Base-by-base conservation (phyloP, 2,888 invertebrate species). In the Eupithecia dodoneata region DNA sequence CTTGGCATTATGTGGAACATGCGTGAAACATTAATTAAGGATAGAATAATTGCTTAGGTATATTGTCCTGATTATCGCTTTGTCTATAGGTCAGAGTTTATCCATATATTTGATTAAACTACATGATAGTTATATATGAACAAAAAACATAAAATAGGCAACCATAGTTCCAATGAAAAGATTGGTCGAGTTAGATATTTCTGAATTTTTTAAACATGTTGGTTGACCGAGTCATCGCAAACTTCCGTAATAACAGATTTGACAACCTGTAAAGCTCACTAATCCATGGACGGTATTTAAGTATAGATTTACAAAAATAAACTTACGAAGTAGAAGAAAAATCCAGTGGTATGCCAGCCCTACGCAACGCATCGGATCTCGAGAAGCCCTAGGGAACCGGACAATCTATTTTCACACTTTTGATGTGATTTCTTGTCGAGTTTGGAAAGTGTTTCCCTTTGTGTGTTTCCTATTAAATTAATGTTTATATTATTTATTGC, bases 371-470 rank as follows among this genome's bases (percentile, higher is more conserved):
- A 77, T 81, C 77, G 74, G 75, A 79, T 77, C 76, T 76, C 47
- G 15, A 73, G 79, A 76, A 80, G 82, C 87, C 84, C 86, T 75
- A 82, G 83, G 84, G 86, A 89, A 86, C 84, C 75, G 84, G 86
- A 82, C 85, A 86, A 87, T 89, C 89, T 91, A 90, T 91, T 90
- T 90, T 85, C 88, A 88, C 81, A 80, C 79, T 75, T 77, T 81
- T 76, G 71, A 78, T 75, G 77, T 81, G 81, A 78, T 85, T 82
- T 79, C 79, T 74, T 49, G 76, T 77, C 72, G 74, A 67, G 66
- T 76, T 73, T 59, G 71, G 71, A 76, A 79, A 81, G 70, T 75
- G 75, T 76, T 78, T 72, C 70, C 71, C 76, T 72, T 70, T 70
- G 45, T 70, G 63, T 13, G 30, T 49, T 47, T 70, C 30, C 13